Percentiles rank a stretch among this genome's conserved stretches.
These are phyloP conservation scores for Conistra vaccinii DNA, from an alignment of 2,888 invertebrate genomes.

Conservation along the genomic window DNA sequence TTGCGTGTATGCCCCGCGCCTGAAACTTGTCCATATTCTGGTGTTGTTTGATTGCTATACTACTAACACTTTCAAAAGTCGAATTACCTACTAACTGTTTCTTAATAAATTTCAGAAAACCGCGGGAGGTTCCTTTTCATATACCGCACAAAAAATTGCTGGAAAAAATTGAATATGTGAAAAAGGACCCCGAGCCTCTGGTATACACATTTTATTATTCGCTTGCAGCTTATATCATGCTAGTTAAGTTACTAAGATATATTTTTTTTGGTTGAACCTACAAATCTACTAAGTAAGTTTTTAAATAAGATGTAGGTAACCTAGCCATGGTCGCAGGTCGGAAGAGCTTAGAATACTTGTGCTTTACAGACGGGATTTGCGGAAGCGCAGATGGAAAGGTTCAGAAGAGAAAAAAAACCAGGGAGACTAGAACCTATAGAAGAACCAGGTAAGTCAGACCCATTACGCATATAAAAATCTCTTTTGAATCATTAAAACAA, in stretches of 20 bases:
- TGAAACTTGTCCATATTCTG: too few species aligned
- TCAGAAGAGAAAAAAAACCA: conserved; percentile 78
- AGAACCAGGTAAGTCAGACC: conserved; percentile 22
- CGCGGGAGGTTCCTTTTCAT: conserved; percentile 89
- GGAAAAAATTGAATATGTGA: conserved; percentile 91
- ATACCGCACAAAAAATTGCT: conserved; percentile 91
- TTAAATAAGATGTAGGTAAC: neutral
- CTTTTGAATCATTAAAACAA: neutral
- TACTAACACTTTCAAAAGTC: neutral
- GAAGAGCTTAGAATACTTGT: neutral
- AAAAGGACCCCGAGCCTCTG: conserved; percentile 90
- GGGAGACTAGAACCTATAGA: conserved; percentile 78
- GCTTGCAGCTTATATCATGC: too few species aligned
- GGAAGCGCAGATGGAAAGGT: conserved; percentile 85
- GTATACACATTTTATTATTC: conserved; percentile 75
- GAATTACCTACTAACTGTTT: neutral
- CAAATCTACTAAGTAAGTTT: too few species aligned
- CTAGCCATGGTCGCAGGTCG: neutral
- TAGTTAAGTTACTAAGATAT: neutral
- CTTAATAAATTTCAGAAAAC: conserved; percentile 74
- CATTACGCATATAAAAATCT: neutral
- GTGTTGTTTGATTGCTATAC: neutral
- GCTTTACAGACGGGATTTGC: conserved; percentile 88
- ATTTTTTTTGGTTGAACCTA: neutral
- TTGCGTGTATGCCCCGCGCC: too few species aligned